Evolutionary conservation across 2,888 invertebrate genomes (phyloP).

Genomic region (Lamellibrachia satsuma): DNA sequence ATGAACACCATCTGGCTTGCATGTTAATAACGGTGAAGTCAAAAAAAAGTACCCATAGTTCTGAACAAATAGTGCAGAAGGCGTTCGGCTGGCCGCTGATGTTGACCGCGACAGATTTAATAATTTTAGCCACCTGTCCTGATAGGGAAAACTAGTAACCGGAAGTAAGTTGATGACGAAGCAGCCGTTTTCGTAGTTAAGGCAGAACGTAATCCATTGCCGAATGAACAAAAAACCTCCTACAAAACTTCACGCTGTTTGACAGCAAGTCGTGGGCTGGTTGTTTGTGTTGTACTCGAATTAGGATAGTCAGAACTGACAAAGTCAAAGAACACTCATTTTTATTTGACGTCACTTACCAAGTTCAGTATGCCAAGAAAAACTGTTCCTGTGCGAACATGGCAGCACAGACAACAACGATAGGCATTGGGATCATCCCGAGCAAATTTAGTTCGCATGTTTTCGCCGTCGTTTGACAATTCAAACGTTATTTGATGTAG

Average conservation of each 20-base stretch:
- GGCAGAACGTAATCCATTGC: not conserved
- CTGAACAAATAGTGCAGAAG: no score
- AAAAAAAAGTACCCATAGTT: no score
- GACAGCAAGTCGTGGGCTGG: not conserved
- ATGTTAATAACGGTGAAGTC: no score
- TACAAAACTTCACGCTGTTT: not conserved
- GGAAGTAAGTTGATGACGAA: not conserved
- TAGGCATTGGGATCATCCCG: constrained; percentile 35
- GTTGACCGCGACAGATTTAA: no score
- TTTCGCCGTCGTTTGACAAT: constrained; percentile 17
- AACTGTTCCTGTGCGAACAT: constrained; percentile 35
- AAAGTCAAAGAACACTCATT: not conserved
- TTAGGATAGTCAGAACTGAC: not conserved
- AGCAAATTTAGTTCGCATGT: constrained; percentile 38
- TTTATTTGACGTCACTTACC: constrained; percentile 26
- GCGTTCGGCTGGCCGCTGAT: no score
- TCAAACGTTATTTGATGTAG: not conserved
- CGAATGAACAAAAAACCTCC: not conserved
- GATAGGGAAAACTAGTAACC: not conserved
- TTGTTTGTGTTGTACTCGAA: not conserved
- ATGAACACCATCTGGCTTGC: no score
- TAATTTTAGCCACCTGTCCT: not conserved
- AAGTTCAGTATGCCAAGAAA: constrained; percentile 32
- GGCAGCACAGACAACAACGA: constrained; percentile 34
- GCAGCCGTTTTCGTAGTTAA: not conserved